Percentiles rank a stretch among this genome's conserved stretches.
Conservation (phyloP, 2,888 invertebrate species). For the Aleiodes alternator region DNA sequence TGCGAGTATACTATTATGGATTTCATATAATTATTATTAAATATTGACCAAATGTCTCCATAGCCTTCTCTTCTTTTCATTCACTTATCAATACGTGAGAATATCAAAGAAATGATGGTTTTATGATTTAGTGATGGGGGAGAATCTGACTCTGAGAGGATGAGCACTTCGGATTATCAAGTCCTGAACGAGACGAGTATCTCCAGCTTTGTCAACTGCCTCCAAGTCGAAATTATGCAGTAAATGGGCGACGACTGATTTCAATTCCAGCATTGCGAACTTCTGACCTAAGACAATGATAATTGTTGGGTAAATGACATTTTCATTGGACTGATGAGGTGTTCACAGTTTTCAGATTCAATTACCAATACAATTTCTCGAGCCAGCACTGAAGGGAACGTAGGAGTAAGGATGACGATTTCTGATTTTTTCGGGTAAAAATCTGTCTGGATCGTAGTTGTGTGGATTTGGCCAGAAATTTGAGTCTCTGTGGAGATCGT, state of each 20-base stretch:
- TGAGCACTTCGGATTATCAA: conserved; percentile 51
- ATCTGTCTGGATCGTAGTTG: conserved; percentile 82
- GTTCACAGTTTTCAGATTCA: background rate
- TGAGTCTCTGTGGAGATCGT: conserved; percentile 80
- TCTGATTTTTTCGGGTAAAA: conserved; percentile 77
- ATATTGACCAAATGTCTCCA: too few species aligned
- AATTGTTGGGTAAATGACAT: background rate
- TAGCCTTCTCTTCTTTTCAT: too few species aligned
- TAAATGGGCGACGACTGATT: conserved; percentile 51
- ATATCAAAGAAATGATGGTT: too few species aligned
- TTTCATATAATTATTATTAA: too few species aligned
- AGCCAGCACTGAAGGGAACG: conserved; percentile 82
- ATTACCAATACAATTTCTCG: conserved; percentile 82
- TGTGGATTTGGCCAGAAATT: conserved; percentile 80
- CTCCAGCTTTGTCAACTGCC: conserved; percentile 48
- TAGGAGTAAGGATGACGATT: conserved; percentile 69
- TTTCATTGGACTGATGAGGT: background rate
- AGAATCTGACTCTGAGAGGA: conserved; percentile 53
- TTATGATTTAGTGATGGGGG: conserved; percentile 44
- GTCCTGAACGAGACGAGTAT: conserved; percentile 51
- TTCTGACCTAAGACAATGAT: conserved; percentile 51
- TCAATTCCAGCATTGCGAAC: conserved; percentile 56
- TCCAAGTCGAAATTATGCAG: conserved; percentile 57
- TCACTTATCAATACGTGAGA: too few species aligned
- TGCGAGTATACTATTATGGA: too few species aligned